Base-by-base conservation (phyloP, 1,140 invertebrate genomes). In the Saccostrea glomerata region DNA sequence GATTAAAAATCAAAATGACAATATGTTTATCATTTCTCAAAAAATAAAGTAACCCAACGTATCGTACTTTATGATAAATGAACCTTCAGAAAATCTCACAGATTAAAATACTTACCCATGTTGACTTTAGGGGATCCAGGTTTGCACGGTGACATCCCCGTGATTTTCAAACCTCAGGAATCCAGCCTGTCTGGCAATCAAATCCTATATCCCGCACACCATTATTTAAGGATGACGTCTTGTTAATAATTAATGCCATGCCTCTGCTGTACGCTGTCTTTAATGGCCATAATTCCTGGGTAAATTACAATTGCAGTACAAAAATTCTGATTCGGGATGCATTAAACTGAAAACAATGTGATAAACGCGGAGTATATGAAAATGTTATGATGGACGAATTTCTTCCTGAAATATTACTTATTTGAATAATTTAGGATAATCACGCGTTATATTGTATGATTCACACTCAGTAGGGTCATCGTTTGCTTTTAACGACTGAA, bases 41-140 rank as follows among this genome's bases (percentile, higher is more conserved):
- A 1, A 0, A 1, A 2, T 36, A 36, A 36, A 36, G 30, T 1
- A 36, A 36, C 30, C 30, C 30, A 1, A 36, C 2, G 30, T 36
- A 36, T 36, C 30, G n/a, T n/a, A n/a, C n/a, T n/a, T n/a, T n/a
- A n/a, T n/a, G n/a, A n/a, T n/a, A n/a, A n/a, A n/a, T n/a, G n/a
- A n/a, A n/a, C n/a, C n/a, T n/a, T n/a, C n/a, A n/a, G n/a, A n/a
- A n/a, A n/a, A n/a, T n/a, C n/a, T n/a, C n/a, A n/a, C n/a, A n/a
- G n/a, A n/a, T n/a, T n/a, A n/a, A n/a, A n/a, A n/a, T 63, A 77
- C 70, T 77, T 25, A 77, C 70, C 70, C 70, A 77, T 77, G 11
- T 77, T 77, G 70, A 77, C 25, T 30, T 25, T 77, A 13, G 23
- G 30, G 13, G 70, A 77, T 36, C 25, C 70, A 25, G 70, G 70